These are phyloP conservation scores for Falcunculus frontatus DNA, from an alignment of 2,113 vertebrate species.

Conservation along the genomic window DNA sequence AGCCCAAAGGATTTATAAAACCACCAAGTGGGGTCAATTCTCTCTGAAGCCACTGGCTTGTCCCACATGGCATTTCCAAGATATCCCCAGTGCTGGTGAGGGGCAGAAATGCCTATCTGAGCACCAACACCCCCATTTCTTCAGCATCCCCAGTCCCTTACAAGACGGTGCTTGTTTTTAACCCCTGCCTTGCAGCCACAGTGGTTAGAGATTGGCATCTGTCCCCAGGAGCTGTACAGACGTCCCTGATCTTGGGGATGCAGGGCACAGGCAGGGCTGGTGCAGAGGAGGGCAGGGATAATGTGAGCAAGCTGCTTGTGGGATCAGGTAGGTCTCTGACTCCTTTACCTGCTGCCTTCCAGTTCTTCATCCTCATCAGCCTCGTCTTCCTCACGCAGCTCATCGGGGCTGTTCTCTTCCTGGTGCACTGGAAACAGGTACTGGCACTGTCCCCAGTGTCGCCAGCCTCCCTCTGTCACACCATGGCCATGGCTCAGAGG, in stretches of 20 bases:
- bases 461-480: background rate
- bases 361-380: slow-evolving; percentile 63
- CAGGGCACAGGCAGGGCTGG: background rate
- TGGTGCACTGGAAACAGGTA: slow-evolving; percentile 63
- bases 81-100: rapidly evolving
- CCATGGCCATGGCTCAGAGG: background rate
- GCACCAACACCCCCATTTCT: background rate
- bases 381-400: slow-evolving; percentile 42
- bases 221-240: background rate
- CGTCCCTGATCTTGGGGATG: rapidly evolving
- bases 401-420: background rate
- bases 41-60: background rate
- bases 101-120: background rate
- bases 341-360: background rate
- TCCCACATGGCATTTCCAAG: background rate
- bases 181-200: background rate
- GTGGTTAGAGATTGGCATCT: background rate
- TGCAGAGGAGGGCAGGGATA: background rate
- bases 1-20: background rate
- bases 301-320: background rate
- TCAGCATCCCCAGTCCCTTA: background rate
- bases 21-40: background rate
- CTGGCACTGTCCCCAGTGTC: rapidly evolving
- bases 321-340: background rate
- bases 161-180: background rate